Base-by-base conservation (phyloP, 2,888 invertebrate species). In the Plutella xylostella region DNA sequence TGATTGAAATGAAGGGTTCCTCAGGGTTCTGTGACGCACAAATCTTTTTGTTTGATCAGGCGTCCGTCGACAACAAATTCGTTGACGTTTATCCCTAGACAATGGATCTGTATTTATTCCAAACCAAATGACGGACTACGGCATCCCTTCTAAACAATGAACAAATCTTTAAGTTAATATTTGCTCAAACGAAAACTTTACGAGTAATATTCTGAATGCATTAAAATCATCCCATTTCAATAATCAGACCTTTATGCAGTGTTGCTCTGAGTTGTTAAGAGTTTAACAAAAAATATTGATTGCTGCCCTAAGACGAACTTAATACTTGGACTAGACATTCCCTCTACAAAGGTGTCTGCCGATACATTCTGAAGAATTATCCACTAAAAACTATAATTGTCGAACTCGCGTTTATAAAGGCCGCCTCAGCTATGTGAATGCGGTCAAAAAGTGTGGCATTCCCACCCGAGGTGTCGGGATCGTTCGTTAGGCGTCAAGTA, bases 61-160 rank as follows among this genome's bases (percentile, higher is more conserved):
- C 79, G 73, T 78, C 73, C 75, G 79, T 77, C 76, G 77, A 76
- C 78, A 76, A 78, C 74, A 72, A 77, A 72, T 80, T 76, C 72
- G 76, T 77, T 77, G 82, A 82, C 82, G 73, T 65, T 82, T 82
- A 83, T 83, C 82, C 79, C 63, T 57, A 70, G 68, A 83, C 79
- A 83, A 83, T 82, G 63, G 74, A 55, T 63, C 63, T 62, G 68
- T 71, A 45, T 78, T 74, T 68, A 77, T 75, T 65, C 65, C 58
- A 56, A 57, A 56, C 60, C 59, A 62, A 70, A 68, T 67, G 65
- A 67, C 58, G 58, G 59, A 65, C 63, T 63, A 67, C 65, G 65
- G 67, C 63, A 66, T 68, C 67, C 65, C 66, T 68, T 68, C 61
- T 64, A 67, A 65, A 64, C 58, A 57, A 65, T 58, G 61, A 64